These are phyloP conservation scores for Polyommatus icarus DNA, from an alignment of 2,888 invertebrate genomes.

Conservation along the genomic window DNA sequence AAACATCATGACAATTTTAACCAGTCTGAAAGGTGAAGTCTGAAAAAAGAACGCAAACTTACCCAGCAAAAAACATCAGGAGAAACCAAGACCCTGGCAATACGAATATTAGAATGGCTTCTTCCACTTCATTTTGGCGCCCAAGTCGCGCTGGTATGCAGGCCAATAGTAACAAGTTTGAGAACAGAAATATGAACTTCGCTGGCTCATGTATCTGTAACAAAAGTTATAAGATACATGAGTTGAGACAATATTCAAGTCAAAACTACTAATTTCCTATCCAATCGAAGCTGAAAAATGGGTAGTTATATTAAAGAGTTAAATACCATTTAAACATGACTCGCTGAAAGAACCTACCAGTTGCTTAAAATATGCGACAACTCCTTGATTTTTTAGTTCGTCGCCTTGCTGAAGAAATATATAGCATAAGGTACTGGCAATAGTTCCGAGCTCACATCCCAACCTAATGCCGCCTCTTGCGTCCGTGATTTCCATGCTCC, in stretches of 20 bases:
- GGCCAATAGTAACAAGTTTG: constrained; percentile 92
- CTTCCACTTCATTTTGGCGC: constrained; percentile 89
- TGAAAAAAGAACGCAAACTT: constrained; percentile 45
- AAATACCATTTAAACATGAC: too few species aligned
- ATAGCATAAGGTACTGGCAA: constrained; percentile 92
- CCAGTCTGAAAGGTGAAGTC: neutral
- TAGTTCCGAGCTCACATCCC: constrained; percentile 91
- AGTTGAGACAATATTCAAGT: neutral
- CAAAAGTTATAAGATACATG: neutral
- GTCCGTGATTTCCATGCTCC: constrained; percentile 64
- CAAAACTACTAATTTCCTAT: neutral
- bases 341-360: constrained; percentile 82
- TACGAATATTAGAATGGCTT: constrained; percentile 94
- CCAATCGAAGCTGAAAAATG: neutral
- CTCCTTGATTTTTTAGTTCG: constrained; percentile 96
- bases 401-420: constrained; percentile 95
- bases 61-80: constrained; percentile 99
- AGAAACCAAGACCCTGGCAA: constrained; percentile 98
- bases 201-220: constrained; percentile 94
- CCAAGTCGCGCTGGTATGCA: constrained; percentile 93
- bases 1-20: neutral
- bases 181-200: constrained; percentile 94
- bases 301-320: too few species aligned
- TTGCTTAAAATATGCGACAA: constrained; percentile 93
- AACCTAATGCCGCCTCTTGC: constrained; percentile 80